A percentile compares a stretch with the other conserved stretches of the same genome.
Evolutionary conservation across 2,888 invertebrate species (phyloP).

Genomic region (Synergus japonicus): DNA sequence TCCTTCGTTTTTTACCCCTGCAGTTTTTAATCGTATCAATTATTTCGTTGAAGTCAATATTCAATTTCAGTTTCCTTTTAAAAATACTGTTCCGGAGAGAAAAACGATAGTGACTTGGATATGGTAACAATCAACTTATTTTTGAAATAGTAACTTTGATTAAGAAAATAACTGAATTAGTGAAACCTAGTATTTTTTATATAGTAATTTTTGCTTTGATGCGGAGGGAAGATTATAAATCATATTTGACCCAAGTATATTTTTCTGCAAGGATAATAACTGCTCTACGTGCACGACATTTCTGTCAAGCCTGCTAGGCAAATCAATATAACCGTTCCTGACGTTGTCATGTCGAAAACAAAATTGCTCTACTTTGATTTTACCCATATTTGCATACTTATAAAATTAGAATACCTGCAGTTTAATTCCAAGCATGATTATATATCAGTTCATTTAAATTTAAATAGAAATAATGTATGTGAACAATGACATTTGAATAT

Average conservation of each 20-base stretch:
- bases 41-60: neutral
- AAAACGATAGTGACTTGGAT: too few species aligned
- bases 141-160: constrained; percentile 3
- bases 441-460: neutral
- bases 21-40: neutral
- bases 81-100: too few species aligned
- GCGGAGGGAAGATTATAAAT: constrained; percentile 26
- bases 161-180: constrained; percentile 27
- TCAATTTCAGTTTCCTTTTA: neutral
- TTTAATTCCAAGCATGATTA: neutral
- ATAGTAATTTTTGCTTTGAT: constrained; percentile 9
- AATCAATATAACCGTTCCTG: constrained; percentile 40
- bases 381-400: neutral
- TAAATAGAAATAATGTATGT: neutral
- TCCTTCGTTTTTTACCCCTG: neutral
- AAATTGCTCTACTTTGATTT: constrained; percentile 33
- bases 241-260: constrained; percentile 25
- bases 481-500: neutral
- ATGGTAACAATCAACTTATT: neutral
- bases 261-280: constrained; percentile 40
- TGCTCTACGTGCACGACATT: constrained; percentile 40
- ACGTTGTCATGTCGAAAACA: constrained; percentile 38
- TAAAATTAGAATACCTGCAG: neutral
- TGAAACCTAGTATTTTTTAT: neutral
- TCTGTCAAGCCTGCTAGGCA: constrained; percentile 28